Evolutionary conservation across 2,888 invertebrate species (phyloP).

Genomic region (Zonitis immaculata): DNA sequence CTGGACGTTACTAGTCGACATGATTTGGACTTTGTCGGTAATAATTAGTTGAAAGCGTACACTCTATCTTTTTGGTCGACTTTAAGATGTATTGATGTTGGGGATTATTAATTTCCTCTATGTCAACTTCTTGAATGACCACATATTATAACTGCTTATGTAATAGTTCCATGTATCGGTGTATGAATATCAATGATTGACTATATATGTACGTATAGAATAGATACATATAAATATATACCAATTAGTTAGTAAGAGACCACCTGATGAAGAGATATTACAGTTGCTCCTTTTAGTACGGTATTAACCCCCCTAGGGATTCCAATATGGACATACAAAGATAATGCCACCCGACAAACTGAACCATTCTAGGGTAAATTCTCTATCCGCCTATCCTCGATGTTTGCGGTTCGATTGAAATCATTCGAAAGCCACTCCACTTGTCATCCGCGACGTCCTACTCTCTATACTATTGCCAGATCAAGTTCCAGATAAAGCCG

Average conservation of each 20-base stretch:
- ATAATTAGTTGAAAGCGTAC: constrained; percentile 46
- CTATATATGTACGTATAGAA: neutral
- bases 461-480: constrained; percentile 28
- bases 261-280: constrained; percentile 29
- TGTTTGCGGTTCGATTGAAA: constrained; percentile 47
- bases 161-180: neutral
- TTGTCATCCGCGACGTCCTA: constrained; percentile 40
- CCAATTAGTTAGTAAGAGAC: constrained; percentile 31
- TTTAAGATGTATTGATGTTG: constrained; percentile 44
- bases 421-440: constrained; percentile 44
- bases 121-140: constrained; percentile 44
- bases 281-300: constrained; percentile 33
- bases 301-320: constrained; percentile 29
- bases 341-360: constrained; percentile 39
- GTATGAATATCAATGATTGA: no score
- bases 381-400: constrained; percentile 27
- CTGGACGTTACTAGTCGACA: constrained; percentile 30
- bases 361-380: constrained; percentile 24
- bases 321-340: constrained; percentile 31
- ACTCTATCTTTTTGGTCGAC: constrained; percentile 39
- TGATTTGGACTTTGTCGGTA: constrained; percentile 42
- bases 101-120: constrained; percentile 42
- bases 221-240: constrained; percentile 21
- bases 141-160: no score
- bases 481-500: constrained; percentile 42